These are phyloP conservation scores for Linhomoeus sp. DNA, from an alignment of 2,888 invertebrate species.

Conservation along the genomic window DNA sequence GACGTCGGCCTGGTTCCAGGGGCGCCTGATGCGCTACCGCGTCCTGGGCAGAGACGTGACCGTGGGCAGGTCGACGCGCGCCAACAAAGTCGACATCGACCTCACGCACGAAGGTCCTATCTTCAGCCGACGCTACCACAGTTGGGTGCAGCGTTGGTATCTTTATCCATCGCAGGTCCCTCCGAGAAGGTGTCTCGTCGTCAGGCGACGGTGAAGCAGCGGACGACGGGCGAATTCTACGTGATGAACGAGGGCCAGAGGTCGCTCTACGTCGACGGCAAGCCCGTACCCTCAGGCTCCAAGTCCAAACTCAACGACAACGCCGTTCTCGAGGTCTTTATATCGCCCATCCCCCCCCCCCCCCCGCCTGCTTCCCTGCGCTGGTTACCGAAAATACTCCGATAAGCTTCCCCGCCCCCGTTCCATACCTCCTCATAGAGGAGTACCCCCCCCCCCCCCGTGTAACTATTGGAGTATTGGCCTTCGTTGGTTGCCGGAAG, in stretches of 20 bases:
- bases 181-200: slow-evolving; percentile 46
- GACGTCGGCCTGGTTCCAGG: slow-evolving; percentile 73
- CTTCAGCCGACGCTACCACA: no score
- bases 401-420: no score
- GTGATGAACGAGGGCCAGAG: slow-evolving; percentile 82
- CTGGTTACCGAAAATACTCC: no score
- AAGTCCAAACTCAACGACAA: slow-evolving; percentile 78
- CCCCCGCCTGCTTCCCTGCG: no score
- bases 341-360: no score
- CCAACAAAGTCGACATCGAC: slow-evolving; percentile 76
- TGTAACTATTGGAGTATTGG: no score
- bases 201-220: slow-evolving; percentile 57
- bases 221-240: slow-evolving; percentile 83
- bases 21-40: slow-evolving; percentile 70
- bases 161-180: slow-evolving; percentile 40
- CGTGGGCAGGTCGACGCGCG: slow-evolving; percentile 68
- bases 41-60: slow-evolving; percentile 81
- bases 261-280: slow-evolving; percentile 78
- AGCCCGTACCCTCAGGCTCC: slow-evolving; percentile 63
- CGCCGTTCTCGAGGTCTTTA: slow-evolving; percentile 66
- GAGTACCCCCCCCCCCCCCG: no score
- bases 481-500: no score
- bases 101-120: slow-evolving; percentile 64
- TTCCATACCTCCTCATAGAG: no score
- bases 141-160: no score